A percentile compares a stretch with the other conserved stretches of the same genome.
These are phyloP conservation scores for Cardiocondyla obscurior DNA, from an alignment of 1,140 invertebrate species.

Conservation along the genomic window DNA sequence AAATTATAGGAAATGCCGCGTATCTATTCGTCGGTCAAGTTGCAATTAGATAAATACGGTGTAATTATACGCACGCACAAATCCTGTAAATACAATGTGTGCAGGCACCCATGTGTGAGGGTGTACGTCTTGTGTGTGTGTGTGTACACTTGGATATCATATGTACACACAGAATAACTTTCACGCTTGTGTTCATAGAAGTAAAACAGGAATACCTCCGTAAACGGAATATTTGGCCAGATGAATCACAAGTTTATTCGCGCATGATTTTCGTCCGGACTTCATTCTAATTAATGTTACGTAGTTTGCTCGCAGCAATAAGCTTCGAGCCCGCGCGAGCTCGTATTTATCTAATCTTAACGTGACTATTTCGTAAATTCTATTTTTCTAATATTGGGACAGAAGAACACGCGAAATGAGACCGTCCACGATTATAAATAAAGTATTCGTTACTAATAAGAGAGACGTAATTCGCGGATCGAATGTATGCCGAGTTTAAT, in stretches of 20 bases:
- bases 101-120: too few species aligned
- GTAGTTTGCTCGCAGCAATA: slow-evolving; percentile 8
- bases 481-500: not conserved
- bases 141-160: not conserved
- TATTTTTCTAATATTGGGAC: not conserved
- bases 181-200: slow-evolving; percentile 4
- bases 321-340: not conserved
- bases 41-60: slow-evolving; percentile 1
- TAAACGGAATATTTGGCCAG: slow-evolving; percentile 35
- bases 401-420: not conserved
- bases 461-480: not conserved
- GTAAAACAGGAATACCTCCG: slow-evolving; percentile 16
- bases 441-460: not conserved
- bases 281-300: slow-evolving; percentile 43
- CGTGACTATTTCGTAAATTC: not conserved
- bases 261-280: slow-evolving; percentile 28
- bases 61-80: not conserved
- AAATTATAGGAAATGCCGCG: not conserved
- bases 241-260: slow-evolving; percentile 45
- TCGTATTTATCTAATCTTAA: not conserved
- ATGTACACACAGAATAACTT: slow-evolving; percentile 1
- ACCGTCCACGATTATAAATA: not conserved
- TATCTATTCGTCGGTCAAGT: not conserved
- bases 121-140: too few species aligned
- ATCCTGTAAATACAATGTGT: not conserved